phyloP scores from a whole-genome alignment of 1,140 invertebrate genomes.

The Aphaenogaster floridana region DNA sequence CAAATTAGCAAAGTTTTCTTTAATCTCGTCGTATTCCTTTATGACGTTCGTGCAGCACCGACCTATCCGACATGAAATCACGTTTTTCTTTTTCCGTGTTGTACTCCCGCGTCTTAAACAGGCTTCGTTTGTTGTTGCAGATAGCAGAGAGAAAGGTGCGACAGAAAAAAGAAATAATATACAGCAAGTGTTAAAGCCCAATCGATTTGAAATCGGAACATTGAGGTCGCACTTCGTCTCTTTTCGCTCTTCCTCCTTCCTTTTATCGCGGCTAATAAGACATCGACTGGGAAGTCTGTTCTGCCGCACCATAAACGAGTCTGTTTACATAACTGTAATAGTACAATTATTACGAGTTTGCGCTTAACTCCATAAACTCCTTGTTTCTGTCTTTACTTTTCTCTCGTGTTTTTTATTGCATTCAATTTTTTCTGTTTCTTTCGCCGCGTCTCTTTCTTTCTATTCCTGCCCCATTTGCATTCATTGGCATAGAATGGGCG shows the following conservation, averaged over 20 bases:
- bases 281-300: conserved; percentile 44
- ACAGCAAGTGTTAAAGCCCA: conserved; percentile 45
- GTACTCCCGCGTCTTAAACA: background rate
- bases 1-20: conserved; percentile 47
- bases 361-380: conserved; percentile 21
- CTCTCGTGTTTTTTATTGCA: background rate
- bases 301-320: conserved; percentile 47
- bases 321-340: conserved; percentile 74
- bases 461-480: background rate
- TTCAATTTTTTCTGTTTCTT: background rate
- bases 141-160: conserved; percentile 38
- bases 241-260: conserved; percentile 56
- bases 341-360: conserved; percentile 62
- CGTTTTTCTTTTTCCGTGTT: background rate
- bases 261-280: conserved; percentile 34
- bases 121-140: conserved; percentile 19
- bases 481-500: background rate
- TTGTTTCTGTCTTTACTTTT: background rate
- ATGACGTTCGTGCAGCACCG: background rate
- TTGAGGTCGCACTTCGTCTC: conserved; percentile 24
- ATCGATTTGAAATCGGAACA: conserved; percentile 59
- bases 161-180: conserved; percentile 12
- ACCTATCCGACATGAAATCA: background rate
- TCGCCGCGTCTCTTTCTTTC: background rate
- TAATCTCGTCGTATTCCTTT: conserved; percentile 16